A percentile compares a stretch with the other conserved stretches of the same genome.
Evolutionary conservation across 2,113 vertebrate species (phyloP).

Genomic region (Percopsis transmontana): DNA sequence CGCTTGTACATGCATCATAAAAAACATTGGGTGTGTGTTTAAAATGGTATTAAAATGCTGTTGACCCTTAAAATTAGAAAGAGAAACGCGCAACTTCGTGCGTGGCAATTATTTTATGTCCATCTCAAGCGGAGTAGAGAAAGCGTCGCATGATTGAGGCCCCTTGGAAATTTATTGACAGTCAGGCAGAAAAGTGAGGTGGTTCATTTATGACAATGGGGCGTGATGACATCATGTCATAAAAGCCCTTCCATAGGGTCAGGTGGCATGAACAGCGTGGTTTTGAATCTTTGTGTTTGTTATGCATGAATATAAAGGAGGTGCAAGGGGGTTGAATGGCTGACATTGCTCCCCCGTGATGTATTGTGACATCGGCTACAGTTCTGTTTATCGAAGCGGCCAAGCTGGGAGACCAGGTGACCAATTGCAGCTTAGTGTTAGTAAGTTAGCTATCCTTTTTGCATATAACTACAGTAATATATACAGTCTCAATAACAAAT

Average conservation of each 20-base stretch:
- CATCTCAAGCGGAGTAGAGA: slow-evolving; percentile 72
- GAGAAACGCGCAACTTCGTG: slow-evolving; percentile 85
- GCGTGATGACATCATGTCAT: slow-evolving; percentile 74
- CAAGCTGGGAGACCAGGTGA: slow-evolving; percentile 12
- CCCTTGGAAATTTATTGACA: slow-evolving; percentile 76
- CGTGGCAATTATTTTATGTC: slow-evolving; percentile 86
- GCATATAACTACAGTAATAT: neutral
- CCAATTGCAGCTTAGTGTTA: slow-evolving; percentile 21
- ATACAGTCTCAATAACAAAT: neutral
- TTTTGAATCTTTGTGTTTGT: slow-evolving; percentile 64
- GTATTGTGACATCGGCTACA: slow-evolving; percentile 62
- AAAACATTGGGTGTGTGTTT: slow-evolving; percentile 91
- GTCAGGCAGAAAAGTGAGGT: slow-evolving; percentile 58
- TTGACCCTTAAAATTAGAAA: slow-evolving; percentile 92
- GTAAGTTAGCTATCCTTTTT: slow-evolving; percentile 4
- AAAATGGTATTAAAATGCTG: slow-evolving; percentile 92
- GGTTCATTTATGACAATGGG: slow-evolving; percentile 76
- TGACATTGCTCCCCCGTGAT: slow-evolving; percentile 71
- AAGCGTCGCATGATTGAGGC: slow-evolving; percentile 54
- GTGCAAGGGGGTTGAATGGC: slow-evolving; percentile 55
- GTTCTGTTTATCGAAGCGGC: slow-evolving; percentile 24
- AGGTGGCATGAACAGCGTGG: slow-evolving; percentile 46
- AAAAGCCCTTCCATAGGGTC: slow-evolving; percentile 66
- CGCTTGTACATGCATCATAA: slow-evolving; percentile 95
- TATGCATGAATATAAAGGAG: slow-evolving; percentile 74